These are phyloP conservation scores for Leiothrix lutea DNA, from an alignment of 2,113 vertebrate species.

Conservation along the genomic window DNA sequence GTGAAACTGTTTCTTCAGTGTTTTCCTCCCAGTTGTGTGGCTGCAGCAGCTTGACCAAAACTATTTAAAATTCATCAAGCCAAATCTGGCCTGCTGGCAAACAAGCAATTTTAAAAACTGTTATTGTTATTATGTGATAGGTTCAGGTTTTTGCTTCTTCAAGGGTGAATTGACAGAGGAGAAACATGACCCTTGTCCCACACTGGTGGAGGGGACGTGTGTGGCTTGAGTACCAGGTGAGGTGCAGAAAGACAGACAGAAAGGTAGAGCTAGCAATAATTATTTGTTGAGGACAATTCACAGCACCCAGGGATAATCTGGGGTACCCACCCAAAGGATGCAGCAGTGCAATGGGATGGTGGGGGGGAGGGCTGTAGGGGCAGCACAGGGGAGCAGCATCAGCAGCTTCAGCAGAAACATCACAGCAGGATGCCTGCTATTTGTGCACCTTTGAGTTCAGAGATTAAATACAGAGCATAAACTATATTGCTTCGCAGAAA, in stretches of 20 bases:
- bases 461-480: not conserved
- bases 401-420: not conserved
- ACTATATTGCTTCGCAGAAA: not conserved
- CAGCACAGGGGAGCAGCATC: not conserved
- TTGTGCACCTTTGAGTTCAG: not conserved
- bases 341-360: fast-evolving
- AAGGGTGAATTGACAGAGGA: not conserved
- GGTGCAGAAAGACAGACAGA: too few species aligned
- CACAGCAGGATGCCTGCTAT: not conserved
- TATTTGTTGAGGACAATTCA: not conserved
- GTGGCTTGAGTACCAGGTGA: not conserved
- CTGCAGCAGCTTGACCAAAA: not conserved
- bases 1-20: not conserved
- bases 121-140: not conserved
- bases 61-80: not conserved
- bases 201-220: not conserved
- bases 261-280: not conserved
- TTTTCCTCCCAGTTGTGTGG: not conserved
- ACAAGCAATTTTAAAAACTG: not conserved
- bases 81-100: not conserved
- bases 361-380: not conserved
- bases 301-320: not conserved
- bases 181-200: too few species aligned
- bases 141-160: not conserved
- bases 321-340: not conserved